These are phyloP conservation scores for Macrochelys suwanniensis DNA, from an alignment of 2,797 vertebrate genomes.

Conservation along the genomic window DNA sequence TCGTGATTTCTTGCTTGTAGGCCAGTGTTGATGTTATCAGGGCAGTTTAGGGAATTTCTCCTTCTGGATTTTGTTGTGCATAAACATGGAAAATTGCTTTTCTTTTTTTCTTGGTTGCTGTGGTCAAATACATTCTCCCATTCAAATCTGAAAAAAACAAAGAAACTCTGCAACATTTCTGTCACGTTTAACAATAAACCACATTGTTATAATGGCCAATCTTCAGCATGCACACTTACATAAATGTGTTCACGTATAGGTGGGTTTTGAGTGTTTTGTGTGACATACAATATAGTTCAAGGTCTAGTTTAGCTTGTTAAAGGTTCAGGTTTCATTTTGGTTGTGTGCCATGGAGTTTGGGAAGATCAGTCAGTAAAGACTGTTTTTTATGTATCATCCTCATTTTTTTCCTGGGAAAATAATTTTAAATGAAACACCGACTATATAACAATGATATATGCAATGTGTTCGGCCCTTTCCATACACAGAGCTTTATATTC, in stretches of 20 bases:
- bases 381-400: not conserved
- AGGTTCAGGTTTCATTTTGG: not conserved
- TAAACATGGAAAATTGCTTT: not conserved
- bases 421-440: not conserved
- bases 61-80: not conserved
- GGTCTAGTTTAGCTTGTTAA: not conserved
- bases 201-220: not conserved
- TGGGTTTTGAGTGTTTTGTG: not conserved
- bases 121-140: not conserved
- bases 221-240: not conserved
- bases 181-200: not conserved
- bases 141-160: not conserved
- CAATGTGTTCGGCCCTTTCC: not conserved
- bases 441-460: not conserved
- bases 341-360: not conserved
- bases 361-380: not conserved
- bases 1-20: not conserved
- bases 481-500: not conserved
- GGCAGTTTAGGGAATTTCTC: not conserved
- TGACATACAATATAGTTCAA: accelerated
- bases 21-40: not conserved
- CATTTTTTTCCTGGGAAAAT: not conserved
- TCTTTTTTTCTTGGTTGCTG: not conserved
- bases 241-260: too few species aligned
- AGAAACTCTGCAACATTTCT: not conserved